These are phyloP conservation scores for Megaceryle alcyon DNA, from an alignment of 2,797 vertebrate genomes.

Conservation along the genomic window DNA sequence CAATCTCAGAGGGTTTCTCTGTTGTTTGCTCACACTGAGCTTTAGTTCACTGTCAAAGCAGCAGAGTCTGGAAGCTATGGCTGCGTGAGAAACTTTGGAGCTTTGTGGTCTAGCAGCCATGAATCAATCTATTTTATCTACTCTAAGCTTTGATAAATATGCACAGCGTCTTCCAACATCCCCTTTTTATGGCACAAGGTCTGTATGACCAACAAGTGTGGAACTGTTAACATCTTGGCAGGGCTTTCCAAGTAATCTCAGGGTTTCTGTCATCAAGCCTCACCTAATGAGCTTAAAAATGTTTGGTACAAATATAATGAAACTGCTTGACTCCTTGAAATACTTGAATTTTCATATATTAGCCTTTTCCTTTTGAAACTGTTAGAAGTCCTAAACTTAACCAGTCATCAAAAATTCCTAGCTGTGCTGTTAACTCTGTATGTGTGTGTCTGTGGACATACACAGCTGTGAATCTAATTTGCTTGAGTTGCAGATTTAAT, in stretches of 20 bases:
- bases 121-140: background rate
- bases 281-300: background rate
- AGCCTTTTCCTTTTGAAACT: background rate
- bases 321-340: background rate
- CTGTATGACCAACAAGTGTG: background rate
- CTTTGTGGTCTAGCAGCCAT: background rate
- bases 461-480: constrained; percentile 23
- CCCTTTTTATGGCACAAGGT: background rate
- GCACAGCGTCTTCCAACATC: background rate
- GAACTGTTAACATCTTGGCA: background rate
- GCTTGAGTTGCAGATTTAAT: constrained; percentile 58
- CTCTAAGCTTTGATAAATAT: background rate
- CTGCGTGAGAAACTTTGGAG: background rate
- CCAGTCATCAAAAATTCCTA: background rate
- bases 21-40: background rate
- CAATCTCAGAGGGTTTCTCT: background rate
- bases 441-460: background rate
- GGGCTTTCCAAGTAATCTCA: background rate
- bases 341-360: background rate
- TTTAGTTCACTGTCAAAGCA: background rate
- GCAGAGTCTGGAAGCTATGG: background rate
- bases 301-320: background rate
- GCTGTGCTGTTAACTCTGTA: background rate
- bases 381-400: background rate
- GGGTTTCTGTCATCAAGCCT: background rate